These are phyloP conservation scores for Arctopsyche grandis DNA, from an alignment of 1,140 invertebrate species.

Conservation along the genomic window DNA sequence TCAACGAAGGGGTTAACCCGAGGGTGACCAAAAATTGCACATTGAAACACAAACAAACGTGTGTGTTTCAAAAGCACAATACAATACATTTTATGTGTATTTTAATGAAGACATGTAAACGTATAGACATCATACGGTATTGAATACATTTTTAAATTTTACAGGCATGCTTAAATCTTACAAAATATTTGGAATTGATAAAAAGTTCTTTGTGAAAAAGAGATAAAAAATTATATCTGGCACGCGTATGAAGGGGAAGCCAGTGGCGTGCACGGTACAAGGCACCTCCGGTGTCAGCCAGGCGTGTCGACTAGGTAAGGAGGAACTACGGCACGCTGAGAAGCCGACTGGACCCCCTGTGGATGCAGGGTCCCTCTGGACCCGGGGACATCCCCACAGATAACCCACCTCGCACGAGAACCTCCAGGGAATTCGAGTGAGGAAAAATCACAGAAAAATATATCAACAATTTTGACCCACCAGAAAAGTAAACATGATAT, in stretches of 20 bases:
- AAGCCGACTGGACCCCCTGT: neutral
- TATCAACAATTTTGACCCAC: no score
- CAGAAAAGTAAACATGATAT: no score
- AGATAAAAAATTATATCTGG: neutral
- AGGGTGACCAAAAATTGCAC: no score
- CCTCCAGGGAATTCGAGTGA: neutral
- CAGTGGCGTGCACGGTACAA: slow-evolving; percentile 21
- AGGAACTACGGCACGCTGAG: slow-evolving; percentile 13
- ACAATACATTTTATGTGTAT: no score
- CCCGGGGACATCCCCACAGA: neutral
- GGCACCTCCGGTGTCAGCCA: slow-evolving; percentile 46
- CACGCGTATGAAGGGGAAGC: neutral
- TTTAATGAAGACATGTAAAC: no score
- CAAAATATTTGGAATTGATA: no score
- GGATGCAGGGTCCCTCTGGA: neutral
- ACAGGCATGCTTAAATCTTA: no score
- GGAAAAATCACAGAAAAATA: no score
- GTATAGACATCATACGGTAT: no score
- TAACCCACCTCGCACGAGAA: neutral
- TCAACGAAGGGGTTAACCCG: slow-evolving; percentile 14
- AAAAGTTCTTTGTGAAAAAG: neutral
- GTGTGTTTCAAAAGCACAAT: no score
- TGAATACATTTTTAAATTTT: no score
- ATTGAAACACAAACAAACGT: no score
- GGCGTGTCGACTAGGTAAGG: slow-evolving; percentile 49